A percentile compares a stretch with the other conserved stretches of the same genome.
Evolutionary conservation across 2,113 vertebrate species (phyloP).

Genomic region (Eudyptes chrysolophus): DNA sequence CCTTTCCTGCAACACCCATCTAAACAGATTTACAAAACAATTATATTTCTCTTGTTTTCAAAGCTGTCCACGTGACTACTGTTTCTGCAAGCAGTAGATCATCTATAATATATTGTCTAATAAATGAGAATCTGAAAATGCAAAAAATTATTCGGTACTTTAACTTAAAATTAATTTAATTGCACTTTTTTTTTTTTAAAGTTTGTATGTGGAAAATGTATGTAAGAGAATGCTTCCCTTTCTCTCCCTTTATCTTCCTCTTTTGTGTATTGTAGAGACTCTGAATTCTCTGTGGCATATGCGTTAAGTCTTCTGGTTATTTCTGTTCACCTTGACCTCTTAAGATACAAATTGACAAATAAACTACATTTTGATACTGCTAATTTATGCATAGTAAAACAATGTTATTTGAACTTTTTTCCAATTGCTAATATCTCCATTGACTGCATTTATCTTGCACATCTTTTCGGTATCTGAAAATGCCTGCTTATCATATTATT

Average conservation of each 20-base stretch:
- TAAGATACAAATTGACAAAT: neutral
- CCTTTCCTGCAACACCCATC: neutral
- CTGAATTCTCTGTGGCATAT: neutral
- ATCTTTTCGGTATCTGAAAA: neutral
- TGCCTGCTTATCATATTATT: neutral
- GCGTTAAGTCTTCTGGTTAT: neutral
- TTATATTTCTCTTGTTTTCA: neutral
- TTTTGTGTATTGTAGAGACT: neutral
- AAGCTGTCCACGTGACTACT: neutral
- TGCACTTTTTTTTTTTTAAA: neutral
- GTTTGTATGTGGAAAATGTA: neutral
- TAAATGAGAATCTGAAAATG: neutral
- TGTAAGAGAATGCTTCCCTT: neutral
- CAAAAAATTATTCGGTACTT: neutral
- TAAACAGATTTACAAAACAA: neutral
- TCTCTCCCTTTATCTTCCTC: neutral
- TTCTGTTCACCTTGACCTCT: neutral
- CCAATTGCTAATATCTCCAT: neutral
- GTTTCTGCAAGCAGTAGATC: neutral
- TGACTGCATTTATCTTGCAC: neutral
- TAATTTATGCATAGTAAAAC: neutral
- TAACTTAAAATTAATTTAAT: neutral
- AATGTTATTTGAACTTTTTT: neutral
- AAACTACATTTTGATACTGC: neutral
- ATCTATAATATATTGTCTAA: neutral